Evolutionary conservation across 1,140 invertebrate genomes (phyloP), one percentile per base, ranked within the genome.

Genomic region (Alviniconcha marisindica): DNA sequence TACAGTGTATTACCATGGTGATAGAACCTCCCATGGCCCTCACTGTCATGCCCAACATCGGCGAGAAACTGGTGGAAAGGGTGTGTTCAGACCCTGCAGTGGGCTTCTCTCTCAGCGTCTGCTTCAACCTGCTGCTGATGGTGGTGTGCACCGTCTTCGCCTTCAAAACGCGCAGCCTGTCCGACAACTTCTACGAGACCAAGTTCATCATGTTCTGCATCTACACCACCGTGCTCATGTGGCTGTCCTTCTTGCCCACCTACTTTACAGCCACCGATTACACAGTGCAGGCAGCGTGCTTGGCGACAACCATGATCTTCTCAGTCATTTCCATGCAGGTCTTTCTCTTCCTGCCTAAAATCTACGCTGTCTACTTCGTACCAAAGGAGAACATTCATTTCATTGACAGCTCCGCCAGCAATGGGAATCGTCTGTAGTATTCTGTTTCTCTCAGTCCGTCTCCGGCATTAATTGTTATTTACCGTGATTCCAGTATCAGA

Each of bases 121-220:
- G 95, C 85, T 98, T 97, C 94, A 97, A 97, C n/a, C 0, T 98
- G 85, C 93, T 97, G 40, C 94, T 98, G 31, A 97, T 98, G 86
- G 93, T 97, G 12, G 94, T 97, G 3, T 98, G 97, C 92, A 97
- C 97, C 0, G 95, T 97, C 12, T 97, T 98, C 91, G 97, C 97
- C 3, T 95, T 98, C 0, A 94, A 97, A 69, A 89, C 89, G 5
- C 82, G 90, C 56, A 85, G 84, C 66, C 84, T 90, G 28, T 89
- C 90, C 18, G 87, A 89, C 66, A 90, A 89, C 69, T 90, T 88
- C 83, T 90, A 91, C 83, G 90, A 91, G 66, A 86, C 88, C 1
- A 80, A 85, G 40, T 88, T 87, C 77, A 89, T 89, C 18, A 81
- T 81, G n/a, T 87, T 90, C 60, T 89, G 82, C 79, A 87, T 88